Percentiles rank a stretch among this genome's conserved stretches.
phyloP scores from a whole-genome alignment of 2,888 invertebrate genomes.

The Cantharis rustica region DNA sequence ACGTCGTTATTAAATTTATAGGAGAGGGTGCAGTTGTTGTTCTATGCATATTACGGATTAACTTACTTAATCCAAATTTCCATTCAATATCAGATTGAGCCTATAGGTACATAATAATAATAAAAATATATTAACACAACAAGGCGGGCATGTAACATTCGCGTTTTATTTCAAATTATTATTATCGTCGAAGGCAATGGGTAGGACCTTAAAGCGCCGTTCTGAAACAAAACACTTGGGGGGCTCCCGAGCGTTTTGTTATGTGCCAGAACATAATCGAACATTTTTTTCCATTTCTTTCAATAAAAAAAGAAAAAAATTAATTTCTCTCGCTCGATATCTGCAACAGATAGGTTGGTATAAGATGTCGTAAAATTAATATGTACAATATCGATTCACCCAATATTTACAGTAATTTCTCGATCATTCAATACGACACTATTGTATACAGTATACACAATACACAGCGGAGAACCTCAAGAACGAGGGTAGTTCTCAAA shows the following conservation, averaged over 20 bases:
- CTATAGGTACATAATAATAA: conserved; percentile 57
- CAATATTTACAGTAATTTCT: neutral
- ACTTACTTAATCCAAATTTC: conserved; percentile 98
- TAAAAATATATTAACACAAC: neutral
- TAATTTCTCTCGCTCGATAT: neutral
- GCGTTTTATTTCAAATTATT: neutral
- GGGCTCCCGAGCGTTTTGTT: neutral
- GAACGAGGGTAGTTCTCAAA: neutral
- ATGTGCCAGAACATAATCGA: too few species aligned
- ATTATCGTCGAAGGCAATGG: neutral
- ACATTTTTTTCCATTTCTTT: too few species aligned
- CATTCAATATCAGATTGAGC: conserved; percentile 99
- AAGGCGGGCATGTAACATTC: neutral
- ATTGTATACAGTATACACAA: too few species aligned
- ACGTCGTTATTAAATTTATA: conserved; percentile 93
- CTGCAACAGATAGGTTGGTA: too few species aligned
- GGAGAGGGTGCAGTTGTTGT: conserved; percentile 98
- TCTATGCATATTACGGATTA: conserved; percentile 97
- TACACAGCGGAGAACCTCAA: too few species aligned
- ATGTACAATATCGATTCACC: neutral
- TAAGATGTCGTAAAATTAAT: neutral
- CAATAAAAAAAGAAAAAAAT: too few species aligned
- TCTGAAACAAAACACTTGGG: neutral
- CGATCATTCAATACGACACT: too few species aligned
- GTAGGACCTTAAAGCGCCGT: neutral